A percentile compares a stretch with the other conserved stretches of the same genome.
phyloP scores from a whole-genome alignment of 1,140 invertebrate species.

The Gonatopus flavifemur region DNA sequence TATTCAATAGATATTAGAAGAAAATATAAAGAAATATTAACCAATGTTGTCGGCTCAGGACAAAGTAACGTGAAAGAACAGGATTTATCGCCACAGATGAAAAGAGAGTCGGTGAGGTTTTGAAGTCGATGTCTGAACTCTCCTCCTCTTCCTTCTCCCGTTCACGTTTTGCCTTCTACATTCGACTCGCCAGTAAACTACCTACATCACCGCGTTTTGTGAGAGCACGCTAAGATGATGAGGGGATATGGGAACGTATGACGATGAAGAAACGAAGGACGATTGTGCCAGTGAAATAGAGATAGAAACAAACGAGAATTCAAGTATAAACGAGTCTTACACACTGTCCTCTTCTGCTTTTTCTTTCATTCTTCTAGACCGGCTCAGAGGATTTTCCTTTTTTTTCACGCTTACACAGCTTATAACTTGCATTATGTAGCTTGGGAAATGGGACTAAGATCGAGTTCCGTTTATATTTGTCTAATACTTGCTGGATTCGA shows the following conservation, averaged over 20 bases:
- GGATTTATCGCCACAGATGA: constrained; percentile 26
- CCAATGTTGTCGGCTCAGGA: constrained; percentile 22
- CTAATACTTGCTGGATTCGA: too few species aligned
- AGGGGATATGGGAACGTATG: not conserved
- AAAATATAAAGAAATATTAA: too few species aligned
- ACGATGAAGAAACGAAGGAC: not conserved
- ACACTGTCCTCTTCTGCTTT: not conserved
- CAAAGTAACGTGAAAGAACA: constrained; percentile 25
- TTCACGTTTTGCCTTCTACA: constrained; percentile 28
- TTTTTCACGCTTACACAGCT: too few species aligned
- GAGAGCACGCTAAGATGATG: constrained; percentile 8
- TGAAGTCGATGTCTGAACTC: constrained; percentile 28
- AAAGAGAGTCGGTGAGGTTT: constrained; percentile 28
- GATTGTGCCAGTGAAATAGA: not conserved
- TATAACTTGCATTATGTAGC: too few species aligned
- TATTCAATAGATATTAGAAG: too few species aligned
- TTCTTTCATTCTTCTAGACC: too few species aligned
- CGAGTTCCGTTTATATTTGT: too few species aligned
- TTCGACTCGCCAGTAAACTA: constrained; percentile 47
- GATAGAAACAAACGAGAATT: not conserved
- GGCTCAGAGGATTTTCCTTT: too few species aligned
- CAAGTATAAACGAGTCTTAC: too few species aligned
- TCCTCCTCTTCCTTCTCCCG: not conserved
- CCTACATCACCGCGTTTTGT: constrained; percentile 32
- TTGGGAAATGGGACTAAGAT: too few species aligned